A percentile compares a stretch with the other conserved stretches of the same genome.
These are phyloP conservation scores for Pteropus rufus DNA, from an alignment of 2,797 vertebrate species.

Conservation along the genomic window DNA sequence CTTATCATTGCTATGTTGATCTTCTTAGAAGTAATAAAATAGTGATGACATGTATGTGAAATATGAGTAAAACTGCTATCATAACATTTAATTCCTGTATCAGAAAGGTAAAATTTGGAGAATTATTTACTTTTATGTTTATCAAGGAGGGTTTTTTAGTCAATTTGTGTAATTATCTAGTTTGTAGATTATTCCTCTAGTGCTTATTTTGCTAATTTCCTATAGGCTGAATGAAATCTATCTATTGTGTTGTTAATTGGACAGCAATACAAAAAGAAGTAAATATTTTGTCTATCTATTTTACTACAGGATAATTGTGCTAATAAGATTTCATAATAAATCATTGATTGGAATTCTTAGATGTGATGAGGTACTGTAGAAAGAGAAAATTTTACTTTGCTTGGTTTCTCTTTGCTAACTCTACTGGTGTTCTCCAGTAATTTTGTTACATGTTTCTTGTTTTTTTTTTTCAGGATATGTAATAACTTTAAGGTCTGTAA, in stretches of 20 bases:
- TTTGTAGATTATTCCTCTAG: constrained; percentile 48
- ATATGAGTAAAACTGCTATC: not conserved
- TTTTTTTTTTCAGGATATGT: not conserved
- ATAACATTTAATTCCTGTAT: not conserved
- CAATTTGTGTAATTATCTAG: constrained; percentile 61
- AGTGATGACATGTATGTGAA: not conserved
- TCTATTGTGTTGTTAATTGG: constrained; percentile 60
- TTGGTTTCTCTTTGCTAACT: not conserved
- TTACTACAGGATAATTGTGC: constrained; percentile 45
- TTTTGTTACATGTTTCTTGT: not conserved
- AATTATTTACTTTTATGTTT: constrained; percentile 43
- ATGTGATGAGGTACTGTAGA: not conserved
- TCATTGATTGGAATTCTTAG: not conserved
- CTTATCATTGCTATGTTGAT: not conserved
- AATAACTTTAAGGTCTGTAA: not conserved
- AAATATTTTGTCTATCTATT: constrained; percentile 59
- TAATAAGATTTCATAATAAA: constrained; percentile 59
- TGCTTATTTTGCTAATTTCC: constrained; percentile 58
- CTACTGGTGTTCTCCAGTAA: not conserved
- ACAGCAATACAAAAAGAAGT: constrained; percentile 40
- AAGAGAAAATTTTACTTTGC: not conserved
- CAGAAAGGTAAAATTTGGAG: constrained; percentile 6
- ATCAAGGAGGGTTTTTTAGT: constrained; percentile 5
- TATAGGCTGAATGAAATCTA: constrained; percentile 51
- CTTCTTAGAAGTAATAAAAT: not conserved